Evolutionary conservation across 2,113 vertebrate species (phyloP), one percentile per base, ranked within the genome.

Genomic region (Callipepla californica): DNA sequence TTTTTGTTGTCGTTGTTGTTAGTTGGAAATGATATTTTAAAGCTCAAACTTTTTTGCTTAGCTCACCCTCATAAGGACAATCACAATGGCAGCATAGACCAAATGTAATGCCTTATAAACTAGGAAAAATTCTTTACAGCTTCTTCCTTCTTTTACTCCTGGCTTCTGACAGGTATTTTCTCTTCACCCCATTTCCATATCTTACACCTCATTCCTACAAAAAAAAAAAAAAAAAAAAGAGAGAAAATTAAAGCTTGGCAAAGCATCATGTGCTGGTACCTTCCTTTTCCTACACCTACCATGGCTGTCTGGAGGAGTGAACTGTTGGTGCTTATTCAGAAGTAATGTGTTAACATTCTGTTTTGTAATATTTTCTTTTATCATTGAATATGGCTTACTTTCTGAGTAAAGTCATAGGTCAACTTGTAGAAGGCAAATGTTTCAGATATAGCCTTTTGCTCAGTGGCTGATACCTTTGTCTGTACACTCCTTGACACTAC

Each of bases 11-110:
- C 59, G 80, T 76, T 50, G 81, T 92, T 45, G 18, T 74, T 63
- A 83, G 75, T 74, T 89, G 79, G 91, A 93, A 96, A 96, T 93
- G 55, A 55, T 67, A 63, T 57, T 94, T 91, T 89, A 92, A 87
- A 96, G 93, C 58, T 85, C 93, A 79, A 91, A 89, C 68, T 26
- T 80, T 3, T 89, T 96, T 89, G 79, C 89, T 67, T n/a, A 77
- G 51, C 6, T 92, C 25, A 59, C 11, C 5, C 38, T 87, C 50
- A 59, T 82, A 89, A 95, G 63, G 34, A 93, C 87, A 93, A 67
- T 61, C 63, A 70, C 67, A 94, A 77, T 77, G 79, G 67, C 34
- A 93, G 42, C 34, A 5, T 47, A 51, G 38, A 76, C 44, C 55
- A 82, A 85, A 85, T 32, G 59, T 65, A 34, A 32, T 82, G 22